Percentiles rank a stretch among this genome's conserved stretches.
These are phyloP conservation scores for Bathynomus jamesi DNA, from an alignment of 1,140 invertebrate genomes.

Conservation along the genomic window DNA sequence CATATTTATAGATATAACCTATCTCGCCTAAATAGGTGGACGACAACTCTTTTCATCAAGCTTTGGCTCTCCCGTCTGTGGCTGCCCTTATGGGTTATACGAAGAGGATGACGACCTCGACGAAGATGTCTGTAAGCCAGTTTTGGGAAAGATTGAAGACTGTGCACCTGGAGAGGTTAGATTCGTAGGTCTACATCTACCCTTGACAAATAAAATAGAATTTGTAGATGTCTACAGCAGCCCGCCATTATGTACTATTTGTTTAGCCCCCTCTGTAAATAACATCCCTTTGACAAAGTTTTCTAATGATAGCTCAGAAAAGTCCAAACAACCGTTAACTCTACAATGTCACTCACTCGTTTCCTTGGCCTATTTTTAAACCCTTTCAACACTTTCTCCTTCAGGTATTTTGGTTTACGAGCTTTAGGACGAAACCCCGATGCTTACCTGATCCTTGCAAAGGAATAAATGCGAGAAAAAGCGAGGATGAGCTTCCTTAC, in stretches of 20 bases:
- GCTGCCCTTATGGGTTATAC: slow-evolving; percentile 13
- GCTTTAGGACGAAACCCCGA: background rate
- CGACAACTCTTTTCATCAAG: slow-evolving; percentile 14
- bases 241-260: background rate
- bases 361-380: too few species aligned
- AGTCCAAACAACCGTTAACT: too few species aligned
- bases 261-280: background rate
- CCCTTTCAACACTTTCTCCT: too few species aligned
- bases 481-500: background rate
- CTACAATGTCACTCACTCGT: too few species aligned
- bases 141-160: background rate
- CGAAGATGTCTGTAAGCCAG: background rate
- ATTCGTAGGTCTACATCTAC: background rate
- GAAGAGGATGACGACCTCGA: background rate
- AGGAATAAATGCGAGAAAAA: background rate
- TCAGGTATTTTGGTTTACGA: background rate
- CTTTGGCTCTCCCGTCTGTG: slow-evolving; percentile 17
- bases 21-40: too few species aligned
- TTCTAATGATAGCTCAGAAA: too few species aligned
- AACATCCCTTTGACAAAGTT: too few species aligned
- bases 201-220: background rate
- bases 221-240: background rate
- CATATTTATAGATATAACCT: too few species aligned
- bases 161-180: background rate
- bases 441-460: background rate